Evolutionary conservation across 2,797 vertebrate species (phyloP).

Genomic region (Gallinago stenura): DNA sequence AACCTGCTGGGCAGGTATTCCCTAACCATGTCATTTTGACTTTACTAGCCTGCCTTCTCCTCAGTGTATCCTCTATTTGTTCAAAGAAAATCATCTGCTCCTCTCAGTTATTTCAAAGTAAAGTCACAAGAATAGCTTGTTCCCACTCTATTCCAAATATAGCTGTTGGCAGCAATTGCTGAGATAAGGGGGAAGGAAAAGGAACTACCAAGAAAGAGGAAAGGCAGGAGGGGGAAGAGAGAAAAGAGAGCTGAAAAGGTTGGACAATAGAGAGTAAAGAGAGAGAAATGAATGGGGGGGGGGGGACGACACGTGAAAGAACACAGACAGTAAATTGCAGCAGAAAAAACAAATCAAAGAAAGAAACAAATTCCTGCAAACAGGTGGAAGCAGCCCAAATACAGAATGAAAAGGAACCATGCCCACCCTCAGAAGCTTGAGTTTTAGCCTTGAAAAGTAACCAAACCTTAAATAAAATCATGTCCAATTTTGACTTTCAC

Average conservation of each 20-base stretch:
- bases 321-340: neutral
- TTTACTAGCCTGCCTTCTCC: constrained; percentile 40
- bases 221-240: constrained; percentile 22
- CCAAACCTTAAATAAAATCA: constrained; percentile 28
- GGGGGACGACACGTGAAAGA: neutral
- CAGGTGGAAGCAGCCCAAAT: constrained; percentile 17
- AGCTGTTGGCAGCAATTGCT: constrained; percentile 66
- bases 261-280: neutral
- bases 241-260: neutral
- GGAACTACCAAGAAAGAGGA: constrained; percentile 63
- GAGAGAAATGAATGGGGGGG: neutral
- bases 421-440: neutral
- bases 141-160: constrained; percentile 76
- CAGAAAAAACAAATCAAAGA: constrained; percentile 19
- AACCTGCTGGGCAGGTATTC: constrained; percentile 63
- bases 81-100: constrained; percentile 63
- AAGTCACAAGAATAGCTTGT: constrained; percentile 75
- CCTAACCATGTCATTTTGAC: constrained; percentile 34
- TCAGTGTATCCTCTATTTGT: constrained; percentile 28
- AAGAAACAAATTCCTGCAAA: neutral
- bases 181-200: constrained; percentile 65
- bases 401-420: neutral
- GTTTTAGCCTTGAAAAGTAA: constrained; percentile 31
- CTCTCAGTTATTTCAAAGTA: constrained; percentile 68
- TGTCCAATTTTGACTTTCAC: neutral